These are phyloP conservation scores for Phylloscopus trochiloides DNA, from an alignment of 2,113 vertebrate genomes.

Conservation along the genomic window DNA sequence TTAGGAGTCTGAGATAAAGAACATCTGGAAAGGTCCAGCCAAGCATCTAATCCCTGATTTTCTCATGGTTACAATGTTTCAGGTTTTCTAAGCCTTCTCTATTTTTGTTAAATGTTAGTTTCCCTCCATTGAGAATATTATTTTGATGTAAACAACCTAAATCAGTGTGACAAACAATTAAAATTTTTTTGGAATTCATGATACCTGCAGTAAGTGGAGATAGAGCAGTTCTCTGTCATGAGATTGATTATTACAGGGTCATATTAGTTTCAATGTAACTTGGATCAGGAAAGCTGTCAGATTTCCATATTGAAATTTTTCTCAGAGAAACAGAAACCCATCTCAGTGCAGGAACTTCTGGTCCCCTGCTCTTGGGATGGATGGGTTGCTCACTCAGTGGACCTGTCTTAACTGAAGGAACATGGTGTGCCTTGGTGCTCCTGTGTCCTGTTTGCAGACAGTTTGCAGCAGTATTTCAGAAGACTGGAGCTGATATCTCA, in stretches of 20 bases:
- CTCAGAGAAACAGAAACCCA: neutral
- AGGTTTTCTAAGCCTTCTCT: neutral
- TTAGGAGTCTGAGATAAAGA: neutral
- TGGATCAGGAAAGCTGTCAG: neutral
- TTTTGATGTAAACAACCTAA: neutral
- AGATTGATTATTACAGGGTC: neutral
- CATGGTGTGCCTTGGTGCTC: accelerated
- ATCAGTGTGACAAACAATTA: neutral
- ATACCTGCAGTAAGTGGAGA: neutral
- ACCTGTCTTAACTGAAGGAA: neutral
- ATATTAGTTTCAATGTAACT: neutral
- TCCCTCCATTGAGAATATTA: neutral
- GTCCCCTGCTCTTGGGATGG: neutral
- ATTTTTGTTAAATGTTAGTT: neutral
- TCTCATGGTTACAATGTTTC: neutral
- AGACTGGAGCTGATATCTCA: neutral
- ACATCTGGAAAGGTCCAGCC: neutral
- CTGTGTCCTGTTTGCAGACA: neutral
- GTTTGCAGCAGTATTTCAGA: neutral
- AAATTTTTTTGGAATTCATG: neutral
- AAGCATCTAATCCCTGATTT: neutral
- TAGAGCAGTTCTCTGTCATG: neutral
- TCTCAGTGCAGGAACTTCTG: neutral
- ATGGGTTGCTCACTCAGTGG: neutral
- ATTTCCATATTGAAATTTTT: neutral